phyloP scores from a whole-genome alignment of 2,113 vertebrate species.

The Arizona elegans region DNA sequence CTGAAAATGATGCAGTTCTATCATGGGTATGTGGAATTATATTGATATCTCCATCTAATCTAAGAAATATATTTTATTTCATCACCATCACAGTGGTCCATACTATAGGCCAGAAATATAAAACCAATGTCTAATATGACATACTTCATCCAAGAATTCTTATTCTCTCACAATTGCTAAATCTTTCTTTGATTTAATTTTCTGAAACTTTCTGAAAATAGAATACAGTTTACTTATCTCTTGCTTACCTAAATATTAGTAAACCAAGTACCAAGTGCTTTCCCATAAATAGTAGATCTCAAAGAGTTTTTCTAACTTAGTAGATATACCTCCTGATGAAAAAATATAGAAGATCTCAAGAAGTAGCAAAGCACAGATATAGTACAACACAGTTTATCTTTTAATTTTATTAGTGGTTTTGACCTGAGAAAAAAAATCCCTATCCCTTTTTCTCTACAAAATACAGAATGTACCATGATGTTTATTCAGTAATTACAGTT shows the following conservation, averaged over 20 bases:
- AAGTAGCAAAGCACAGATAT: neutral
- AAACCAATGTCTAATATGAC: neutral
- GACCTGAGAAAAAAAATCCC: neutral
- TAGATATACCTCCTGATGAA: neutral
- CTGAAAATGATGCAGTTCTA: neutral
- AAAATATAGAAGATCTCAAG: neutral
- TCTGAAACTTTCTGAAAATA: neutral
- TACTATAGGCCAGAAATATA: neutral
- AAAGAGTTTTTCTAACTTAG: neutral
- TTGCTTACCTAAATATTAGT: neutral
- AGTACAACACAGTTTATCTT: neutral
- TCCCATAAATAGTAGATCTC: neutral
- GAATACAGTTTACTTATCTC: neutral
- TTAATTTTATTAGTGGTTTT: neutral
- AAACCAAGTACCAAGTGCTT: too few species aligned
- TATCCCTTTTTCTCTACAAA: neutral
- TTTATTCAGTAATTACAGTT: constrained; percentile 18
- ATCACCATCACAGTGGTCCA: neutral
- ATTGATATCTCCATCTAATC: neutral
- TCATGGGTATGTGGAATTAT: neutral
- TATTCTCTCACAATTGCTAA: neutral
- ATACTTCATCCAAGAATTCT: neutral
- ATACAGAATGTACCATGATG: constrained; percentile 22
- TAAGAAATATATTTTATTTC: neutral
- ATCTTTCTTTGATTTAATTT: neutral